phyloP scores from a whole-genome alignment of 2,888 invertebrate genomes.

The Apomyelois bistriatella region DNA sequence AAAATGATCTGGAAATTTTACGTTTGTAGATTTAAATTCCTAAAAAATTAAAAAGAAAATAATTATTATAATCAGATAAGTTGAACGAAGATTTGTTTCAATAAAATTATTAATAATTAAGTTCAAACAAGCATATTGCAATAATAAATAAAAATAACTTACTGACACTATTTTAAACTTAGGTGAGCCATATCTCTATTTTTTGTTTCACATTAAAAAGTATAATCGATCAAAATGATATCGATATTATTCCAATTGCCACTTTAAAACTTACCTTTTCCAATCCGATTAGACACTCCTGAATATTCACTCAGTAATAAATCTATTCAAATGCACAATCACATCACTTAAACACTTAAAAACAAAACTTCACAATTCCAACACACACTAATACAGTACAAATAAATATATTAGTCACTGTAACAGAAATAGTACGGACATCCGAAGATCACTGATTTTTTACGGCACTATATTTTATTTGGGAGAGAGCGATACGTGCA shows the following conservation, averaged over 20 bases:
- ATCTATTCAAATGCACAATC: constrained; percentile 11
- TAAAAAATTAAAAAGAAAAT: too few species aligned
- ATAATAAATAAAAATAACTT: too few species aligned
- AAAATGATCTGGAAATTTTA: too few species aligned
- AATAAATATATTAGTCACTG: constrained; percentile 13
- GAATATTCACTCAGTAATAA: constrained; percentile 3
- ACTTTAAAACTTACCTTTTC: constrained; percentile 2
- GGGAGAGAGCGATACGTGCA: constrained; percentile 12
- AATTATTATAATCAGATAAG: too few species aligned
- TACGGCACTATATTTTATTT: constrained; percentile 15
- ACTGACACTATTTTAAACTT: too few species aligned
- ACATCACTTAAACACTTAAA: constrained; percentile 17
- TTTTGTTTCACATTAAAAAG: too few species aligned
- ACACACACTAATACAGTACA: constrained; percentile 22
- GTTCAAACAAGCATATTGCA: too few species aligned
- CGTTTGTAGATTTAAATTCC: too few species aligned
- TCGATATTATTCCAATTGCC: neutral
- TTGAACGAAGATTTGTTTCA: too few species aligned
- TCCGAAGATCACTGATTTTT: constrained; percentile 17
- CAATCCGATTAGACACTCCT: neutral
- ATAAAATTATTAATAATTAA: too few species aligned
- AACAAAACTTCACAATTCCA: constrained; percentile 19
- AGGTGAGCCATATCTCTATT: too few species aligned
- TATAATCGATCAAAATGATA: too few species aligned
- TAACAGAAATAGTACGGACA: constrained; percentile 19